Percentiles rank a stretch among this genome's conserved stretches.
Evolutionary conservation across 2,113 vertebrate species (phyloP).

Genomic region (Hypomesus transpacificus): DNA sequence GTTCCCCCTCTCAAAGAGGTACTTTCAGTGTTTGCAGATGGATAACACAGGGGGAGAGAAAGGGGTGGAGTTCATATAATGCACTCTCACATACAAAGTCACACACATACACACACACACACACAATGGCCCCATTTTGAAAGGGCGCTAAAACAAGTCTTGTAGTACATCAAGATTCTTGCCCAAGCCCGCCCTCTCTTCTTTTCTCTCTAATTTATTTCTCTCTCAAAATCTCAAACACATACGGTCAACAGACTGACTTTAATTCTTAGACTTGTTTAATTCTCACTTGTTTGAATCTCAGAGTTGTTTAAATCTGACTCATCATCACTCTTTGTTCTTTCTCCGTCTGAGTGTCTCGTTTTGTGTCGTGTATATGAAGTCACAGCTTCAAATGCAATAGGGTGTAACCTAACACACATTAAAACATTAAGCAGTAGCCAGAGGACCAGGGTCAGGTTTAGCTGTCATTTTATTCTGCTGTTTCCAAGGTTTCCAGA

Average conservation of each 20-base stretch:
- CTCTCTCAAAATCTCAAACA: neutral
- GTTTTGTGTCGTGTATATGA: constrained; percentile 4
- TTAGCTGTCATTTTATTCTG: constrained; percentile 51
- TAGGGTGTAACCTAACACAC: constrained; percentile 50
- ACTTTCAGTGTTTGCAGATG: constrained; percentile 56
- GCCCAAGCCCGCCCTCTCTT: constrained; percentile 15
- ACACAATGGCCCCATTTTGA: constrained; percentile 59
- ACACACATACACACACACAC: constrained; percentile 24
- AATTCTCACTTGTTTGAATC: neutral
- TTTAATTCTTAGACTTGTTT: neutral
- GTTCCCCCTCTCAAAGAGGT: constrained; percentile 45
- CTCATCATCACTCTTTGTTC: constrained; percentile 1
- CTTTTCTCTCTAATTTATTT: neutral
- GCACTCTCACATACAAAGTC: neutral
- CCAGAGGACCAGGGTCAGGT: constrained; percentile 39
- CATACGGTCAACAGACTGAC: neutral
- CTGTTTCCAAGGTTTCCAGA: constrained; percentile 46
- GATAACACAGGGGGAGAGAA: constrained; percentile 39
- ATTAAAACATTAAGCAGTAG: constrained; percentile 34
- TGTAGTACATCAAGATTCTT: constrained; percentile 25
- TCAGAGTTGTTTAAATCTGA: neutral
- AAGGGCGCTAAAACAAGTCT: constrained; percentile 49
- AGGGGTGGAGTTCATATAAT: constrained; percentile 34
- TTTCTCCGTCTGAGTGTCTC: neutral
- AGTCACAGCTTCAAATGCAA: constrained; percentile 39